Percentiles rank a stretch among this genome's conserved stretches.
These are phyloP conservation scores for Nineta flava DNA, from an alignment of 2,888 invertebrate genomes.

Conservation along the genomic window DNA sequence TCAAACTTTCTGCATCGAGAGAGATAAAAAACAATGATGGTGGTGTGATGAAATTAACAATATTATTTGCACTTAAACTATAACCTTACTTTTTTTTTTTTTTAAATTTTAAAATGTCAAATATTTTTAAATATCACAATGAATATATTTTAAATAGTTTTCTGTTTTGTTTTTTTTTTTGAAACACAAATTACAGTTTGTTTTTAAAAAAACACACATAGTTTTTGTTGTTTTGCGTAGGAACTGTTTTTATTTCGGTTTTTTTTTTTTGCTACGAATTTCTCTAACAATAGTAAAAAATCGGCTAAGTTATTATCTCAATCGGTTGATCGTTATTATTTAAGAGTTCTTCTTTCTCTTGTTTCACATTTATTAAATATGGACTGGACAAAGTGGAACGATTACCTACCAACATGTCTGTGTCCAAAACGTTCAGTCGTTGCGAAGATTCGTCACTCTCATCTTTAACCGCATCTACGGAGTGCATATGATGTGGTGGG, in stretches of 20 bases:
- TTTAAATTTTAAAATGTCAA: too few species aligned
- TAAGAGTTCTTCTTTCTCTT: slow-evolving; percentile 34
- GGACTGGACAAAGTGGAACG: neutral
- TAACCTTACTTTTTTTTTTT: too few species aligned
- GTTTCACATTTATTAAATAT: slow-evolving; percentile 21
- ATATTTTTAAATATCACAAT: too few species aligned
- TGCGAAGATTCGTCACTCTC: slow-evolving; percentile 29
- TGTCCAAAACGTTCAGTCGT: slow-evolving; percentile 19
- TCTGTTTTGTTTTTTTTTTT: too few species aligned
- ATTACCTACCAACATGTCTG: neutral
- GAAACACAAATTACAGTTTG: too few species aligned
- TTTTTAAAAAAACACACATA: too few species aligned
- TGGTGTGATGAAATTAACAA: too few species aligned
- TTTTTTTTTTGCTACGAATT: neutral
- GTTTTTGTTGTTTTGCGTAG: slow-evolving; percentile 2
- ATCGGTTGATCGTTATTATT: slow-evolving; percentile 44
- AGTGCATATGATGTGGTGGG: slow-evolving; percentile 24
- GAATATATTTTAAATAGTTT: too few species aligned
- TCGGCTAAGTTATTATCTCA: slow-evolving; percentile 40
- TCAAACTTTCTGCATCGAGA: too few species aligned
- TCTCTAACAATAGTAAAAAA: slow-evolving; percentile 4
- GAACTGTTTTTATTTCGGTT: slow-evolving; percentile 9
- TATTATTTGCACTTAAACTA: too few species aligned
- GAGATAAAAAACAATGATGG: too few species aligned
- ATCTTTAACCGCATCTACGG: slow-evolving; percentile 32